Percentiles rank a stretch among this genome's conserved stretches.
Conservation (phyloP, 2,113 vertebrate species). For the Oreochromis niloticus region DNA sequence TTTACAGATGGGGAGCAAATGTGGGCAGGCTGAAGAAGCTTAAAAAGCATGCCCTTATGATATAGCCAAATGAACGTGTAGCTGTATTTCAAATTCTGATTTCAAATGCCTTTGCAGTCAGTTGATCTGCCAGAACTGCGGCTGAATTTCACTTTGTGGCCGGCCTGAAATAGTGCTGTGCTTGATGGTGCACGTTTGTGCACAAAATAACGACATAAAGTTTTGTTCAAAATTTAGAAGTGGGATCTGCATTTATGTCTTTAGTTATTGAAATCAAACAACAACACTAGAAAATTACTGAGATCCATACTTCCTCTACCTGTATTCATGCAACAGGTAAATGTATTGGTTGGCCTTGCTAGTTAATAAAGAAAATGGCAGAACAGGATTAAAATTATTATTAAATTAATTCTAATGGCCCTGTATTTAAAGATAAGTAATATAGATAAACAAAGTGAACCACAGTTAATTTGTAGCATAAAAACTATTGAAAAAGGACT, state of each 20-base stretch:
- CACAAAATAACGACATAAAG: neutral
- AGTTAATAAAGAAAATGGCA: conserved; percentile 1
- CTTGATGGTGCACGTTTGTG: neutral
- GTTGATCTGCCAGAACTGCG: rapidly evolving
- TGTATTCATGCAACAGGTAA: neutral
- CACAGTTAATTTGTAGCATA: neutral
- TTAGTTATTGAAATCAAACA: neutral
- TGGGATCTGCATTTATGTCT: neutral
- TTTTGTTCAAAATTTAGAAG: neutral
- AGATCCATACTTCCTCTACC: neutral
- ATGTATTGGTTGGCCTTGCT: too few species aligned
- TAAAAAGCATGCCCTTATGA: neutral
- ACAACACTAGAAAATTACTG: neutral
- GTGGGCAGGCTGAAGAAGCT: neutral
- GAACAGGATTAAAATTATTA: neutral
- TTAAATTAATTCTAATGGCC: neutral
- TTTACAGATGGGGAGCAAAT: neutral
- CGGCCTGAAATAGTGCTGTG: neutral
- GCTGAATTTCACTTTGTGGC: neutral
- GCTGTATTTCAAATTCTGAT: neutral
- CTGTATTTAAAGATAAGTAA: neutral
- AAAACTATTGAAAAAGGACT: neutral
- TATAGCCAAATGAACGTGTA: neutral
- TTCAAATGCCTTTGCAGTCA: neutral
- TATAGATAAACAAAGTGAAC: neutral